These are phyloP conservation scores for Deladenus siricidicola DNA, from an alignment of 2,888 invertebrate genomes.

Conservation along the genomic window DNA sequence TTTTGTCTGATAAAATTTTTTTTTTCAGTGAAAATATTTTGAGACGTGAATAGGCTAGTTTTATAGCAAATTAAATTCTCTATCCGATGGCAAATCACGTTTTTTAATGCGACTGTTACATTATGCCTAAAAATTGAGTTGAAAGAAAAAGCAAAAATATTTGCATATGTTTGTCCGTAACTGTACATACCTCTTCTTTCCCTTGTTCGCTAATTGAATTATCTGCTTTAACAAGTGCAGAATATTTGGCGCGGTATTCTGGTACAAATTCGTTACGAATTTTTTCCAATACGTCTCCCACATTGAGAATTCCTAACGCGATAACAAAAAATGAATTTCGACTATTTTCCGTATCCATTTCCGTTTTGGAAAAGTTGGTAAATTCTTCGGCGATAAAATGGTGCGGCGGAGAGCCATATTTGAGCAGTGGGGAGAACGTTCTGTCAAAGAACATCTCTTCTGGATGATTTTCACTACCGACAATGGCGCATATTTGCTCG, in stretches of 20 bases:
- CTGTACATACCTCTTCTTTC: too few species aligned
- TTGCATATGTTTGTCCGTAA: too few species aligned
- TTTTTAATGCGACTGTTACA: neutral
- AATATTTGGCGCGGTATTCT: slow-evolving; percentile 15
- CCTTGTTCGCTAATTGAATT: neutral
- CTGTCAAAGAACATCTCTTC: slow-evolving; percentile 28
- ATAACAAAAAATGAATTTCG: neutral
- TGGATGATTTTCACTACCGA: neutral
- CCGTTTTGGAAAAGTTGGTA: neutral
- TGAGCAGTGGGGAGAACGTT: slow-evolving; percentile 20
- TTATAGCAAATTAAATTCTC: too few species aligned
- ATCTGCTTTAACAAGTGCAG: slow-evolving; percentile 12
- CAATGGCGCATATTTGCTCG: neutral
- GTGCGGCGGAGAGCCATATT: slow-evolving; percentile 27
- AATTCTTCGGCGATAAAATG: slow-evolving; percentile 27
- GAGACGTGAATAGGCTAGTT: too few species aligned
- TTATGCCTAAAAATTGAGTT: too few species aligned
- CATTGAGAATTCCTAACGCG: too few species aligned
- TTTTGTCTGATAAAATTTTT: too few species aligned
- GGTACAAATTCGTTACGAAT: slow-evolving; percentile 10
- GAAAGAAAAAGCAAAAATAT: slow-evolving; percentile 1
- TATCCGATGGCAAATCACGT: too few species aligned
- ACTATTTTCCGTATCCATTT: slow-evolving; percentile 4
- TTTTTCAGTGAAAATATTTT: too few species aligned
- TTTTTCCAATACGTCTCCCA: too few species aligned